These are phyloP conservation scores for Saxicola maurus DNA, from an alignment of 2,797 vertebrate species.

Conservation along the genomic window DNA sequence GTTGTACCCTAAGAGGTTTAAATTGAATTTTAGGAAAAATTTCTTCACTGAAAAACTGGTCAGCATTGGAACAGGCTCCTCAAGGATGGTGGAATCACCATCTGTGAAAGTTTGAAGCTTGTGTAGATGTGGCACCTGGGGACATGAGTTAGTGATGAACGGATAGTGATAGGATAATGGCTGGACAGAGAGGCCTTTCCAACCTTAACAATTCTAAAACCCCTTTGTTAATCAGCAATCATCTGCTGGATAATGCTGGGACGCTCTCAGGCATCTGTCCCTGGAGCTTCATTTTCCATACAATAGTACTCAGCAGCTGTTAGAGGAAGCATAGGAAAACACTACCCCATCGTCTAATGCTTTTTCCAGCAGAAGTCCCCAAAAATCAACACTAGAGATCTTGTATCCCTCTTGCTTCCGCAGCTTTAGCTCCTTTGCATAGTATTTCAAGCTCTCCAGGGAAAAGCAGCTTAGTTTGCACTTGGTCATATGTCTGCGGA, in stretches of 20 bases:
- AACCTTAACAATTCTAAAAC: not conserved
- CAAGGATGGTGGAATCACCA: not conserved
- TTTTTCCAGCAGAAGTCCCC: constrained; percentile 75
- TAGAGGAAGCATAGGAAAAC: not conserved
- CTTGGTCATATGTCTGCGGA: constrained; percentile 64
- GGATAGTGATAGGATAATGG: not conserved
- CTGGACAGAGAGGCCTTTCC: not conserved
- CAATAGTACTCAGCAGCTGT: not conserved
- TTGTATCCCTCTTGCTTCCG: constrained; percentile 58
- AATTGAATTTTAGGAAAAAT: not conserved
- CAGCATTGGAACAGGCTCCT: not conserved
- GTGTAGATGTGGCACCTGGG: not conserved
- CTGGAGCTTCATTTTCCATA: not conserved
- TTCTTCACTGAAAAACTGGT: not conserved
- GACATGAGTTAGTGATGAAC: not conserved
- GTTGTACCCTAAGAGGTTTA: not conserved
- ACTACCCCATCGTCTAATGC: constrained; percentile 44
- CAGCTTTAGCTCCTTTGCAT: constrained; percentile 51
- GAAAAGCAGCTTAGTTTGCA: constrained; percentile 68
- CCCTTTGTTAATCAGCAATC: not conserved
- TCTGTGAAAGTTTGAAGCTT: not conserved
- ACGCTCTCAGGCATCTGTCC: not conserved
- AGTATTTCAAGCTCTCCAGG: constrained; percentile 54
- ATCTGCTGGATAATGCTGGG: not conserved
- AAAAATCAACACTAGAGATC: constrained; percentile 71